A percentile compares a stretch with the other conserved stretches of the same genome.
Evolutionary conservation across 2,113 vertebrate genomes (phyloP).

Genomic region (Ranitomeya variabilis): DNA sequence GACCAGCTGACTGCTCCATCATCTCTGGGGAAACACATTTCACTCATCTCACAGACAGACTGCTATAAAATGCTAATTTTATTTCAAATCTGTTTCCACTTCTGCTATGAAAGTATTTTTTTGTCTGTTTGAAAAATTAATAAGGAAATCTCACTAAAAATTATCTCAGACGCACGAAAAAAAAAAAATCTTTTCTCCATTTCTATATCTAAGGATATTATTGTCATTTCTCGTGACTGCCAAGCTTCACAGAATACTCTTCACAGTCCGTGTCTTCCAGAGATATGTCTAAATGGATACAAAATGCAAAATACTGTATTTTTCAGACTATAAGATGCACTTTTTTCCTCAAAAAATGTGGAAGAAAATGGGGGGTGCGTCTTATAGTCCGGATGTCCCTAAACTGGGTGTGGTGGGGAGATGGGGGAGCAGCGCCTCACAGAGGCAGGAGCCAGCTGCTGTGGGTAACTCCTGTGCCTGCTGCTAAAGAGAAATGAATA

Average conservation of each 20-base stretch:
- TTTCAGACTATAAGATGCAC: no score
- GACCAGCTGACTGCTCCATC: slow-evolving; percentile 14
- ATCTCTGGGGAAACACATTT: slow-evolving; percentile 33
- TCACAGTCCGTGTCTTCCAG: background rate
- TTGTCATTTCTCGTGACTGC: slow-evolving; percentile 13
- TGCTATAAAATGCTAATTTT: slow-evolving; percentile 33
- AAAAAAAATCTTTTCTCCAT: background rate
- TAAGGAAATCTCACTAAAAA: slow-evolving; percentile 20
- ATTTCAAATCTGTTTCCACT: slow-evolving; percentile 44
- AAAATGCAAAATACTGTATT: background rate
- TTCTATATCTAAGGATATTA: slow-evolving; percentile 18
- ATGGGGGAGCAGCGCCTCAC: no score
- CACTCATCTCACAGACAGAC: slow-evolving; percentile 34
- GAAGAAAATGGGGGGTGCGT: no score
- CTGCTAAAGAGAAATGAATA: no score
- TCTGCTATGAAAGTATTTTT: slow-evolving; percentile 32
- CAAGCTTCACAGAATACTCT: background rate
- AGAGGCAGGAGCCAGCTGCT: no score
- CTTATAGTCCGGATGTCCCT: no score
- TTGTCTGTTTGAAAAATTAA: slow-evolving; percentile 34
- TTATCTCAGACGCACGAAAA: background rate
- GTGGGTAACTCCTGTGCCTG: no score
- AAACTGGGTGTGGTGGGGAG: no score
- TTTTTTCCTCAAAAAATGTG: no score
- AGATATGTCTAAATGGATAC: background rate